Evolutionary conservation across 2,888 invertebrate genomes (phyloP), one percentile per base, ranked within the genome.

Genomic region (Ecliptopera silaceata): DNA sequence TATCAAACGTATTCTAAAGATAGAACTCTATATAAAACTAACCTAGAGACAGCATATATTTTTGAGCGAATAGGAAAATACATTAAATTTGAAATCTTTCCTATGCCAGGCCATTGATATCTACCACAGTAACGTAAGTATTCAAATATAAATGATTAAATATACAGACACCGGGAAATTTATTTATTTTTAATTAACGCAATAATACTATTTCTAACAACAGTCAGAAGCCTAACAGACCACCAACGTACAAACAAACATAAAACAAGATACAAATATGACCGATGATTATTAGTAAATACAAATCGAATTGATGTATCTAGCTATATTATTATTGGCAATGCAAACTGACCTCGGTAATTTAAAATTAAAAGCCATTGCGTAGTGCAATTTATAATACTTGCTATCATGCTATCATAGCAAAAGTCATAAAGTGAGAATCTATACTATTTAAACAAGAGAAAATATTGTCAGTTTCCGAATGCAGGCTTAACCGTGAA

Each of bases 341-440:
- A 80, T 80, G 75, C 79, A 72, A 78, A 82, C 83, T 85, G 81
- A 86, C 84, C 84, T 84, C 81, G 72, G 59, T 75, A 85, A 85
- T n/a, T n/a, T n/a, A n/a, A n/a, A n/a, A n/a, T n/a, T 79, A 78
- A 50, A 79, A 77, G 76, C 73, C 70, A 76, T 75, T 74, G 70
- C 65, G 11, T 20, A 15, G 13, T 45, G 44, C 18, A 41, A 11
- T 43, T 34, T 29, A 43, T 26, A 39, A 22, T 61, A 69, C 76
- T 66, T 32, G 12, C 32, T n/a, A n/a, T n/a, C n/a, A n/a, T n/a
- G n/a, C n/a, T n/a, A n/a, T n/a, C n/a, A n/a, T n/a, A n/a, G n/a
- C n/a, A n/a, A n/a, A n/a, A n/a, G n/a, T n/a, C n/a, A n/a, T n/a
- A n/a, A n/a, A n/a, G n/a, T n/a, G n/a, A n/a, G n/a, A n/a, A n/a